Evolutionary conservation across 2,888 invertebrate genomes (phyloP).

Genomic region (Neoascia interrupta): DNA sequence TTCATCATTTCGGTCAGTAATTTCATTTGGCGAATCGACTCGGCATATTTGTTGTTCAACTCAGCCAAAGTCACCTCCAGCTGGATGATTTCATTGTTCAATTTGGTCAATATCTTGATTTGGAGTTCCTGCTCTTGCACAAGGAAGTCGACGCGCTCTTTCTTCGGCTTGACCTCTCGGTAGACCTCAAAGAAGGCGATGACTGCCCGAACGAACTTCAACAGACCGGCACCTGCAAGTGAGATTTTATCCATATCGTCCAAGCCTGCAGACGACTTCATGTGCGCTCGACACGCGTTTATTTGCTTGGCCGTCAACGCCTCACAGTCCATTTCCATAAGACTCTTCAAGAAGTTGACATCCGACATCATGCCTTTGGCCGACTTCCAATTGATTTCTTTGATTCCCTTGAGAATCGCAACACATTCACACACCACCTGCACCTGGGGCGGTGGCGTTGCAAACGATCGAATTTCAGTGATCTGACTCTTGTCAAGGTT

Average conservation of each 20-base stretch:
- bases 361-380: slow-evolving; percentile 96
- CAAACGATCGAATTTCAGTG: slow-evolving; percentile 94
- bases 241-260: slow-evolving; percentile 92
- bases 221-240: slow-evolving; percentile 91
- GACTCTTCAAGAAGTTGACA: slow-evolving; percentile 87
- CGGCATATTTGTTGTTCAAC: slow-evolving; percentile 88
- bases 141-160: slow-evolving; percentile 89
- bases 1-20: slow-evolving; percentile 78
- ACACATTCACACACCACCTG: slow-evolving; percentile 95
- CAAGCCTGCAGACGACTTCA: slow-evolving; percentile 86
- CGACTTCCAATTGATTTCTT: slow-evolving; percentile 94
- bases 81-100: slow-evolving; percentile 87
- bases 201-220: slow-evolving; percentile 92
- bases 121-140: slow-evolving; percentile 85
- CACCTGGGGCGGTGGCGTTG: slow-evolving; percentile 94
- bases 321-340: slow-evolving; percentile 93
- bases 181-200: slow-evolving; percentile 94
- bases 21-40: slow-evolving; percentile 84
- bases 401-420: slow-evolving; percentile 89
- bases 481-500: slow-evolving; percentile 94
- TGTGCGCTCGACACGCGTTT: slow-evolving; percentile 85
- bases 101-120: slow-evolving; percentile 84
- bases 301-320: slow-evolving; percentile 86
- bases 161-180: slow-evolving; percentile 91
- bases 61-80: slow-evolving; percentile 86